Conservation (phyloP, 2,797 vertebrate genomes). For the Oryzias sinensis region DNA sequence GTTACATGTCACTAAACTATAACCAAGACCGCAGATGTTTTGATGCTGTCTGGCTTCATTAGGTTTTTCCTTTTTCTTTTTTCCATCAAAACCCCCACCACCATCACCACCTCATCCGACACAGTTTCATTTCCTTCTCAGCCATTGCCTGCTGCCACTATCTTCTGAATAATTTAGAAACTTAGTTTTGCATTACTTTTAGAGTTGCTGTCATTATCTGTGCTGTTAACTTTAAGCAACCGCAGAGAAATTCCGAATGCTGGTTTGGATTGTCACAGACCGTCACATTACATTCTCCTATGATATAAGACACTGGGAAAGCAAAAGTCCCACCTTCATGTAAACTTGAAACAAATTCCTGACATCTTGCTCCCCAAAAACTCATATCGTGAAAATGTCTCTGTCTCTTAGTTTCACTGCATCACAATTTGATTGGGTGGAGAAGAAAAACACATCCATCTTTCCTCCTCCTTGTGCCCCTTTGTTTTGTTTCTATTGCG, state of each 20-base stretch:
- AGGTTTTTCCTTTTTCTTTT: no score
- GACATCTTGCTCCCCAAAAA: no score
- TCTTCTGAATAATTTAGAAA: background rate
- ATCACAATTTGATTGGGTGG: no score
- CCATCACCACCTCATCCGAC: no score
- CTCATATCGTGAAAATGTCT: no score
- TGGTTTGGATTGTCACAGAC: background rate
- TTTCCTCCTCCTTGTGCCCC: conserved; percentile 10
- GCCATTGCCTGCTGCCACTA: background rate
- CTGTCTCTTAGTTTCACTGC: background rate
- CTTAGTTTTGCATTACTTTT: background rate
- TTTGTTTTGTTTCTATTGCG: conserved; percentile 24
- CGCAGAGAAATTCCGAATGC: background rate
- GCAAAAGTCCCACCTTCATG: background rate
- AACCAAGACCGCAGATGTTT: no score
- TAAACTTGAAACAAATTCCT: no score
- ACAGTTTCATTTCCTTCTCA: background rate
- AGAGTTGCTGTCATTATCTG: background rate
- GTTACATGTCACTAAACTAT: no score
- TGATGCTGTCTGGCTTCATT: no score
- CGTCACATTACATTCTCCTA: background rate
- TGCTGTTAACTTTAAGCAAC: background rate
- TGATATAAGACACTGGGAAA: background rate
- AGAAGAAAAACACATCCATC: conserved; percentile 4
- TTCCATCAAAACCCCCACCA: no score